A percentile compares a stretch with the other conserved stretches of the same genome.
phyloP scores from a whole-genome alignment of 2,797 vertebrate genomes.

The Sebastes flavidus region DNA sequence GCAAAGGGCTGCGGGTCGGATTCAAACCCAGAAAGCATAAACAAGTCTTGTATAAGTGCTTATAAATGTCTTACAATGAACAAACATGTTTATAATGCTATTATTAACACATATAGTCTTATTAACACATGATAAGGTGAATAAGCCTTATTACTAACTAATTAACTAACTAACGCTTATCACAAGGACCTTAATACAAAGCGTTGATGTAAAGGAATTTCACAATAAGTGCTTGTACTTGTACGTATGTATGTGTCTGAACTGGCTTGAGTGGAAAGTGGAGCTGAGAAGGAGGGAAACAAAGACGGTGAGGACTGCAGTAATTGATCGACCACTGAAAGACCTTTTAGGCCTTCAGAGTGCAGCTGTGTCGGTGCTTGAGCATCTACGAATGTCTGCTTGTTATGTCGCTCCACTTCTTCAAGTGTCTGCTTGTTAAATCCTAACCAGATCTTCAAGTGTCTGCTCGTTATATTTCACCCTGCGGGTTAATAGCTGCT shows the following conservation, averaged over 20 bases:
- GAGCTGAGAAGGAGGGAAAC: neutral
- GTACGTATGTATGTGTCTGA: neutral
- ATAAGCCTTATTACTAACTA: no score
- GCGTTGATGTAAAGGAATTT: no score
- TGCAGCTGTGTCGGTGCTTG: neutral
- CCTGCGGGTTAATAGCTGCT: slow-evolving; percentile 26
- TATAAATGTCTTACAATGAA: no score
- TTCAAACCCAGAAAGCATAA: no score
- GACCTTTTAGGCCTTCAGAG: slow-evolving; percentile 2
- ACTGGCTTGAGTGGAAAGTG: neutral
- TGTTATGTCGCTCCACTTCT: neutral
- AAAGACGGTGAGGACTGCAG: neutral
- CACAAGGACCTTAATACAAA: no score
- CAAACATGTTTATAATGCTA: no score
- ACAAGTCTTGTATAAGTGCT: no score
- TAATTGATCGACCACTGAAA: neutral
- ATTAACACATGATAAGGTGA: no score
- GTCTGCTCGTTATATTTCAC: slow-evolving; percentile 38
- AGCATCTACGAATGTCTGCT: neutral
- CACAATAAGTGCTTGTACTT: neutral
- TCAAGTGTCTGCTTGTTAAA: slow-evolving; percentile 13
- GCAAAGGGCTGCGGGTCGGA: no score
- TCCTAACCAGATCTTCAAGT: slow-evolving; percentile 9
- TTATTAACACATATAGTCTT: no score
- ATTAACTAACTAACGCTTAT: no score